Base-by-base conservation (phyloP, 2,888 invertebrate genomes). In the Meiosimyza platycephala region DNA sequence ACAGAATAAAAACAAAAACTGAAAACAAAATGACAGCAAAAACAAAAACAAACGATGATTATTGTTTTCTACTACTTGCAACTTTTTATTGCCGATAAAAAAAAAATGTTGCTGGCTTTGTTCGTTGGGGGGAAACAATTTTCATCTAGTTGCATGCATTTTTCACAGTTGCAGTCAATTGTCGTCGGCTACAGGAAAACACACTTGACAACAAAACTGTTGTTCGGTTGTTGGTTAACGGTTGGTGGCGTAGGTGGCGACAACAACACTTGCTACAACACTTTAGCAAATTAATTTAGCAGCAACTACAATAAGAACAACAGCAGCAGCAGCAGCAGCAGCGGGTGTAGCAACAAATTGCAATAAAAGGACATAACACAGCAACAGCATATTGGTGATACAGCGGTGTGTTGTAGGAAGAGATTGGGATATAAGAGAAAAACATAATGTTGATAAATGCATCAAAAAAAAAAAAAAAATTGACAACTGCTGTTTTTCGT, bases 231-330 rank as follows among this genome's bases (percentile, higher is more conserved):
- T 9, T 40, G 40, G 40, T 40, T 40, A 40, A 40, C 40, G 40
- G 55, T n/a, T 57, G 57, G 16, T 54, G 52, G 48, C 48, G 65
- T 28, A 16, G 40, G 28, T 40, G 40, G 52, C 51, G 60, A 51
- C 50, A 47, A 64, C 64, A 71, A 64, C 63, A 48, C 71, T 54
- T 64, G 64, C 71, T 40, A 63, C 40, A 55, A 64, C 63, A 71
- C 70, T 62, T 62, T 18, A n/a, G 28, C 62, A 70, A 70, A 70
- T 70, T 70, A 70, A 70, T 70, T 70, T 70, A 50, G 51, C 62
- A 70, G 62, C 52, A 62, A 67, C 55, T 40, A 40, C 40, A 40
- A 40, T 40, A 51, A 65, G 51, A 65, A 28, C 28, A 70, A 70
- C 60, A 59, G 59, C 51, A 59, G 18, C 57, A 16, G 60, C 60